Evolutionary conservation across 2,888 invertebrate species (phyloP), one percentile per base, ranked within the genome.

Genomic region (Amphipyra tragopoginis): DNA sequence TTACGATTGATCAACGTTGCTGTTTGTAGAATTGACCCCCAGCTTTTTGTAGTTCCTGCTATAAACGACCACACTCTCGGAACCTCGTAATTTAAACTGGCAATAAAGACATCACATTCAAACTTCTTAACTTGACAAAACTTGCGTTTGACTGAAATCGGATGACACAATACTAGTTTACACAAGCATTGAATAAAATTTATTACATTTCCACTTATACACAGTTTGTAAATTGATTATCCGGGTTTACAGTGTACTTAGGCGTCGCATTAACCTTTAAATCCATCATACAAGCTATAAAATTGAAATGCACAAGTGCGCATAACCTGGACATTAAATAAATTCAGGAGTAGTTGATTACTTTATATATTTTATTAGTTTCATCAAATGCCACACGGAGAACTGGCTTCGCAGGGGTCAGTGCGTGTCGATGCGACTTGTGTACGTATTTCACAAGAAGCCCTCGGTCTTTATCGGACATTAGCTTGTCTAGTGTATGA

Each of bases 321-420:
- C 21, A 59, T 60, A 34, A 64, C 43, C 45, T 65, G 40, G 21
- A 50, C 43, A 59, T 65, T 66, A 56, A 60, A 72, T 71, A 74
- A 65, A 74, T 72, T 72, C 50, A 75, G 66, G 63, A 66, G 65
- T 52, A 60, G 66, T 73, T 68, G 52, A 59, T 75, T 72, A 65
- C 42, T 72, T 55, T 69, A 58, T 44, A 72, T 74, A 84, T 86
- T 86, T 84, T 86, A 86, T 87, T 83, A 76, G 78, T 83, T 82
- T 80, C 83, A 80, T 85, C 82, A 92, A 92, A 91, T 91, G 90
- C 87, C 91, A 90, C 81, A 80, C 78, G 84, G 72, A 79, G 77
- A 90, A 91, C 91, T 87, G 88, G 92, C 89, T 88, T 74, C 66
- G 65, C 75, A 75, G 65, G 87, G 89, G 90, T 90, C 91, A 90